These are phyloP conservation scores for Pocota personata DNA, from an alignment of 2,888 invertebrate species.

Conservation along the genomic window DNA sequence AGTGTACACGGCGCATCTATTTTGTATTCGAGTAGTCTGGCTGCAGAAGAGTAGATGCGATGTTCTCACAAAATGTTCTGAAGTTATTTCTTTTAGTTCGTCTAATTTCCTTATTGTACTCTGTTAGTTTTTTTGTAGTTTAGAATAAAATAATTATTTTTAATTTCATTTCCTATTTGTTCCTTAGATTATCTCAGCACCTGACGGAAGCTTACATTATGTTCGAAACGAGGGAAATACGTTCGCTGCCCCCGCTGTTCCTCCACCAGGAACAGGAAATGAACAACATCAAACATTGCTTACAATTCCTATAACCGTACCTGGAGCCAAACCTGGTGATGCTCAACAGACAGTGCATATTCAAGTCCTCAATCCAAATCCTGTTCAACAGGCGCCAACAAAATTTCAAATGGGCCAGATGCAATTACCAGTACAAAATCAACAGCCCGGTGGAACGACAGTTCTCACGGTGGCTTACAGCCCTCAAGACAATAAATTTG, in stretches of 20 bases:
- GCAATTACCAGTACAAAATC: constrained; percentile 90
- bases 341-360: constrained; percentile 91
- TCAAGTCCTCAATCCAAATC: constrained; percentile 87
- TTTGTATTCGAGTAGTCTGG: too few relatives aligned
- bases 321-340: constrained; percentile 89
- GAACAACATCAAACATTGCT: constrained; percentile 86
- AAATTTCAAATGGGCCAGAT: constrained; percentile 89
- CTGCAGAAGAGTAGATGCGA: too few relatives aligned
- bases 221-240: constrained; percentile 61
- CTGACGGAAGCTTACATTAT: constrained; percentile 71
- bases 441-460: constrained; percentile 88
- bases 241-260: constrained; percentile 69
- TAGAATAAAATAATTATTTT: background rate
- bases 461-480: constrained; percentile 91
- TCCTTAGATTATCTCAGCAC: constrained; percentile 57
- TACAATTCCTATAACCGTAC: constrained; percentile 90
- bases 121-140: background rate
- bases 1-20: too few relatives aligned
- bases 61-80: too few relatives aligned
- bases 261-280: constrained; percentile 49
- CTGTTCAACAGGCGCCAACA: constrained; percentile 83
- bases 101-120: too few relatives aligned
- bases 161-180: background rate
- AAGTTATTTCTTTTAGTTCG: too few relatives aligned
- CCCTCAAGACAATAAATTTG: constrained; percentile 85